Conservation (phyloP, 1,140 invertebrate genomes). For the Heliconius himera region DNA sequence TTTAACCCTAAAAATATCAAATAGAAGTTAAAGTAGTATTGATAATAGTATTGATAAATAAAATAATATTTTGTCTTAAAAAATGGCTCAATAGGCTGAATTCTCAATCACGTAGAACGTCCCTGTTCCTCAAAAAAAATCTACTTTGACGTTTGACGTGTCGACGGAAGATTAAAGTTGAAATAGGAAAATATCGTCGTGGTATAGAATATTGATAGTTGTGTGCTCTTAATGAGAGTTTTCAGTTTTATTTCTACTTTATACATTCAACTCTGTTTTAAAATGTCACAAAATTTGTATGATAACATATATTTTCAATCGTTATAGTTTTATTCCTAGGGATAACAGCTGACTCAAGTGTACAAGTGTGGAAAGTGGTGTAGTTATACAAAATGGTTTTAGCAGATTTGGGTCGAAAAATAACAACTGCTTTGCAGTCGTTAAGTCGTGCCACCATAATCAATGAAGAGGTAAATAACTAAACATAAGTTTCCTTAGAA, state of each 20-base stretch:
- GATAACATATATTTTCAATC: constrained; percentile 19
- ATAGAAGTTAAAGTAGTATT: not conserved
- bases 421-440: constrained; percentile 98
- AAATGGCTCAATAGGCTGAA: not conserved
- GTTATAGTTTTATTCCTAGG: constrained; percentile 29
- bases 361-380: constrained; percentile 27
- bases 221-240: constrained; percentile 4
- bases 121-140: not conserved
- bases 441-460: constrained; percentile 99
- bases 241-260: constrained; percentile 3
- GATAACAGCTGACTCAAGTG: constrained; percentile 30
- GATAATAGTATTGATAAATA: not conserved
- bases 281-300: constrained; percentile 44
- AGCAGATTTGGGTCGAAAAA: constrained; percentile 99
- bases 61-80: not conserved
- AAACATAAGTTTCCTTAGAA: not conserved
- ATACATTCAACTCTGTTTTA: constrained; percentile 18
- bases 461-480: constrained; percentile 94
- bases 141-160: constrained; percentile 42
- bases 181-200: constrained; percentile 33
- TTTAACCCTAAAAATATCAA: not conserved
- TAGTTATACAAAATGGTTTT: constrained; percentile 92
- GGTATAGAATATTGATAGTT: constrained; percentile 21
- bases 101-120: not conserved
- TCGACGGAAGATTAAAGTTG: constrained; percentile 30